These are phyloP conservation scores for Chiridota heheva DNA, from an alignment of 35 echinoderm and acorn worm species.

Conservation along the genomic window DNA sequence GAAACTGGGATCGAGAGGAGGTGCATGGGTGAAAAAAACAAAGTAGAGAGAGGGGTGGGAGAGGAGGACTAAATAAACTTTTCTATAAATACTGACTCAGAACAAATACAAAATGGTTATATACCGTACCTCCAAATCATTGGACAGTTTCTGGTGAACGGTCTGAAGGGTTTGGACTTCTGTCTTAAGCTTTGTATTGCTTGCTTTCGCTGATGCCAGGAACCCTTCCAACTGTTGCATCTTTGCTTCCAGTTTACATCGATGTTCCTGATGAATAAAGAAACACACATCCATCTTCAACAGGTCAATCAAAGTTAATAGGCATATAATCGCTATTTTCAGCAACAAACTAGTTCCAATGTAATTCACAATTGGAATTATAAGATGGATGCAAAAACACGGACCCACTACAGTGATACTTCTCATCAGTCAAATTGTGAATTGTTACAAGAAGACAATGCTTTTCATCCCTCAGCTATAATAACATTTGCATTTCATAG, in stretches of 20 bases:
- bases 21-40: not conserved
- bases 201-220: conserved; percentile 51
- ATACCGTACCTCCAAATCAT: conserved; percentile 67
- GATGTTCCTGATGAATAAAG: conserved; percentile 53
- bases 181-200: conserved; percentile 33
- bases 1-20: too few relatives aligned
- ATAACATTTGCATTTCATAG: not conserved
- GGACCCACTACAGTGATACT: not conserved
- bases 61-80: not conserved
- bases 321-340: not conserved
- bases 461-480: not conserved
- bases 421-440: not conserved
- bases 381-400: not conserved
- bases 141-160: conserved; percentile 77
- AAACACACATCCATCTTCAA: not conserved
- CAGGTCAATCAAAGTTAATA: not conserved
- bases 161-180: conserved; percentile 75
- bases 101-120: not conserved
- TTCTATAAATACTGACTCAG: not conserved
- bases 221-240: conserved; percentile 35
- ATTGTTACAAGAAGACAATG: not conserved
- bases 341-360: not conserved
- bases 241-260: conserved; percentile 27
- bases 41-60: not conserved
- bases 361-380: not conserved